phyloP scores from a whole-genome alignment of 1,140 invertebrate genomes.

The Colletes gigas region DNA sequence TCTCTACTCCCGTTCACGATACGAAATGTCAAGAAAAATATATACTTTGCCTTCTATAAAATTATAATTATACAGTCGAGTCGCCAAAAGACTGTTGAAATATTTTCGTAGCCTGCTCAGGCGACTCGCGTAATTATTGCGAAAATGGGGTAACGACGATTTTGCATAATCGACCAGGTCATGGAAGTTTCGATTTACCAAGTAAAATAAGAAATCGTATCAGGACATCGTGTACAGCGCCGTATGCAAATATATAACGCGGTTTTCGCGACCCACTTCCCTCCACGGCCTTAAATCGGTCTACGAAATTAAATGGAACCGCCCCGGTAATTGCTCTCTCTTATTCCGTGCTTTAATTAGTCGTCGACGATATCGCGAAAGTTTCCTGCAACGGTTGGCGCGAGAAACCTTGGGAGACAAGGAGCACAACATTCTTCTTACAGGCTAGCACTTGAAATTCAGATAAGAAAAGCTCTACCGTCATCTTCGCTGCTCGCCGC shows the following conservation, averaged over 20 bases:
- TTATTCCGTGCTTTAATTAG: conserved; percentile 69
- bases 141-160: conserved; percentile 11
- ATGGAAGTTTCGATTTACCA: conserved; percentile 5
- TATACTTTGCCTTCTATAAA: too few species aligned
- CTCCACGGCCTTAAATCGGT: conserved; percentile 41
- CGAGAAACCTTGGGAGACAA: conserved; percentile 3
- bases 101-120: too few species aligned
- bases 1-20: too few species aligned
- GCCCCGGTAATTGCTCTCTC: conserved; percentile 60
- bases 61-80: too few species aligned
- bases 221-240: conserved; percentile 19
- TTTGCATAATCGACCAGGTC: conserved; percentile 4
- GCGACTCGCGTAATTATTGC: background rate
- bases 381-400: conserved; percentile 52
- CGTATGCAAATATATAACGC: conserved; percentile 56
- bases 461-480: conserved; percentile 37
- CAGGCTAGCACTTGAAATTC: conserved; percentile 47
- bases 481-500: conserved; percentile 34
- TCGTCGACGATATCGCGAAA: conserved; percentile 65
- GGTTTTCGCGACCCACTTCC: conserved; percentile 53
- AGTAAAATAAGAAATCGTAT: conserved; percentile 39
- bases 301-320: conserved; percentile 61
- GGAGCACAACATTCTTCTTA: conserved; percentile 58
- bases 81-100: too few species aligned
- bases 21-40: too few species aligned